A percentile compares a stretch with the other conserved stretches of the same genome.
Conservation (phyloP, 2,797 vertebrate species). For the Microcaecilia unicolor region DNA sequence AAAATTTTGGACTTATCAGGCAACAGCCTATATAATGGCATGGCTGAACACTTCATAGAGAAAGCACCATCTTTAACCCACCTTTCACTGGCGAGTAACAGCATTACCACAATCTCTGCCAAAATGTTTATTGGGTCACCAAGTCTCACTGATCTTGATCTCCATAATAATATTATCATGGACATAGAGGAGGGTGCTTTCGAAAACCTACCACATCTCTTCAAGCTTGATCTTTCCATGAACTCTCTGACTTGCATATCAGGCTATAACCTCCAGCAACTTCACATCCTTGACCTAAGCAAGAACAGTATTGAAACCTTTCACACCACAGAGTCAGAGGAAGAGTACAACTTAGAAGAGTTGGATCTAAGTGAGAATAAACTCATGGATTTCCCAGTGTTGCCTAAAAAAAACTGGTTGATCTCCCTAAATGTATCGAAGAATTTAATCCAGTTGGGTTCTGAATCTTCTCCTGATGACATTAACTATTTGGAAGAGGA, state of each 20-base stretch:
- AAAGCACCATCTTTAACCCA: constrained; percentile 61
- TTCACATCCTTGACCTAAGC: constrained; percentile 78
- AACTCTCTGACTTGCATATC: constrained; percentile 92
- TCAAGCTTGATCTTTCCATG: constrained; percentile 79
- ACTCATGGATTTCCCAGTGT: constrained; percentile 68
- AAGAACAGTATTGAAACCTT: constrained; percentile 87
- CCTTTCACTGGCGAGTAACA: constrained; percentile 78
- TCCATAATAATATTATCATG: constrained; percentile 88
- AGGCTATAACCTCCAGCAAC: constrained; percentile 75
- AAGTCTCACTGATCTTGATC: constrained; percentile 59
- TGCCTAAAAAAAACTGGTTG: constrained; percentile 65
- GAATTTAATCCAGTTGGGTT: constrained; percentile 66
- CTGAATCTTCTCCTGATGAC: constrained; percentile 31
- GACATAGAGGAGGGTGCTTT: constrained; percentile 92
- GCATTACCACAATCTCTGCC: constrained; percentile 72
- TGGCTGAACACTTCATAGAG: constrained; percentile 69
- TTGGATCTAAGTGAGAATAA: constrained; percentile 88
- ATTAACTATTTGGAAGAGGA: constrained; percentile 23
- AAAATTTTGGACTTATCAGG: constrained; percentile 73
- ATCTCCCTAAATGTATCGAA: constrained; percentile 74
- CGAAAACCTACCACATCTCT: constrained; percentile 58
- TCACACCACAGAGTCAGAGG: constrained; percentile 40
- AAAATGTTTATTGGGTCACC: constrained; percentile 61
- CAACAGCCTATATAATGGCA: constrained; percentile 80
- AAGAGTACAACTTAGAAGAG: constrained; percentile 52